Base-by-base conservation (phyloP, 2,797 vertebrate genomes). In the Alcedo atthis region DNA sequence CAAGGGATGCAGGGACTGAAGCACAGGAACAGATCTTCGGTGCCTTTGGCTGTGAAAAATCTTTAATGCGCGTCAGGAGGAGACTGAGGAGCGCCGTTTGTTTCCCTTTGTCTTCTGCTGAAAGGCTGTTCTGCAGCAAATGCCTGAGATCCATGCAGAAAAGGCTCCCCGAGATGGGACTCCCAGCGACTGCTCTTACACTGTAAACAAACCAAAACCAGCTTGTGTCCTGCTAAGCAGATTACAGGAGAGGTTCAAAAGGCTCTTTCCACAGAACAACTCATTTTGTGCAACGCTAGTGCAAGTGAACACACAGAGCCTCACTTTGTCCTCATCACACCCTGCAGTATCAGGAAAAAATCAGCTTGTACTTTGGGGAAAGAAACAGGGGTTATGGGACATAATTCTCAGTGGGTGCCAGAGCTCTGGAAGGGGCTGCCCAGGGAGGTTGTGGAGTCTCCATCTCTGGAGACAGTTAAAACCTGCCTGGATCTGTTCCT, bases 221-320 rank as follows among this genome's bases (percentile, higher is more conserved):
- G 93, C 93, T 93, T 94, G 84, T 87, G 89, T 88, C 84, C 83
- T 37, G 71, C 84, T 94, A 93, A 95, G 93, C 75, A 95, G 92
- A 94, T 94, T 95, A 95, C 81, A 54, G 81, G 61, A 89, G 81
- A 90, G 81, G 75, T 18, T 93, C 92, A 94, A 93, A 94, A 87
- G 92, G 81, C 92, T 82, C 67, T 79, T 93, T 95, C 68, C 81
- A 32, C 33, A 92, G 86, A 91, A 79, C 78, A 87, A 71, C 20
- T 90, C 37, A 37, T 71, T 89, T 89, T 73, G 73, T 78, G 35
- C 81, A 76, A 67, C 42, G 64, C 85, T 64, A 17, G 21, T 5
- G 63, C 70, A 71, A 81, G 51, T 18, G 59, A 75, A 51, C 53
- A 57, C 26, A 25, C 51, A 40, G 37, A 30, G 22, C 40, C 21